A percentile compares a stretch with the other conserved stretches of the same genome.
These are phyloP conservation scores for Furcula furcula DNA, from an alignment of 2,888 invertebrate species.

Conservation along the genomic window DNA sequence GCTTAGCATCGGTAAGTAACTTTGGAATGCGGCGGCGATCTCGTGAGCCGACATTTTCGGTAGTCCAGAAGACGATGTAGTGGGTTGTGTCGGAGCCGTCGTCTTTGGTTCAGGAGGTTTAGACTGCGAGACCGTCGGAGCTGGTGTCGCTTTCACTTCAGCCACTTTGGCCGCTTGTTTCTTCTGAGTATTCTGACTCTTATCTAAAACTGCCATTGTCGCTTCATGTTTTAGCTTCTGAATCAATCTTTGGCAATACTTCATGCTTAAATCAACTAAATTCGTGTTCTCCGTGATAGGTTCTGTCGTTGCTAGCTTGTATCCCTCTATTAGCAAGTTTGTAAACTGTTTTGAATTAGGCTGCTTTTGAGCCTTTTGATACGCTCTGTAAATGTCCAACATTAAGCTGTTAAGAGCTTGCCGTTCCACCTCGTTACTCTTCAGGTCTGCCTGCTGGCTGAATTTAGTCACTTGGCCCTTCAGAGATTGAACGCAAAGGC, in stretches of 20 bases:
- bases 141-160: conserved; percentile 36
- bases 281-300: conserved; percentile 83
- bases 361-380: conserved; percentile 86
- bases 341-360: conserved; percentile 82
- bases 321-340: conserved; percentile 85
- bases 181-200: conserved; percentile 60
- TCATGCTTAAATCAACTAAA: conserved; percentile 85
- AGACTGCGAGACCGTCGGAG: conserved; percentile 23
- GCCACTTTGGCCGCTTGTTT: conserved; percentile 52
- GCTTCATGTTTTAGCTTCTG: conserved; percentile 81
- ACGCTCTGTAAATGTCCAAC: conserved; percentile 84
- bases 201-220: conserved; percentile 59
- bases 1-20: conserved; percentile 61
- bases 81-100: conserved; percentile 18
- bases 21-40: conserved; percentile 64
- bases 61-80: conserved; percentile 32
- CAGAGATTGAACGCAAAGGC: conserved; percentile 86
- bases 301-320: conserved; percentile 84
- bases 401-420: conserved; percentile 75
- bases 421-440: conserved; percentile 70
- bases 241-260: conserved; percentile 85
- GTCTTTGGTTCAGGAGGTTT: conserved; percentile 49
- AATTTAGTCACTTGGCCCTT: conserved; percentile 83
- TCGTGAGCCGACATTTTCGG: conserved; percentile 65
- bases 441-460: conserved; percentile 69